Percentiles rank a stretch among this genome's conserved stretches.
Evolutionary conservation across 2,113 vertebrate species (phyloP).

Genomic region (Lagopus muta): DNA sequence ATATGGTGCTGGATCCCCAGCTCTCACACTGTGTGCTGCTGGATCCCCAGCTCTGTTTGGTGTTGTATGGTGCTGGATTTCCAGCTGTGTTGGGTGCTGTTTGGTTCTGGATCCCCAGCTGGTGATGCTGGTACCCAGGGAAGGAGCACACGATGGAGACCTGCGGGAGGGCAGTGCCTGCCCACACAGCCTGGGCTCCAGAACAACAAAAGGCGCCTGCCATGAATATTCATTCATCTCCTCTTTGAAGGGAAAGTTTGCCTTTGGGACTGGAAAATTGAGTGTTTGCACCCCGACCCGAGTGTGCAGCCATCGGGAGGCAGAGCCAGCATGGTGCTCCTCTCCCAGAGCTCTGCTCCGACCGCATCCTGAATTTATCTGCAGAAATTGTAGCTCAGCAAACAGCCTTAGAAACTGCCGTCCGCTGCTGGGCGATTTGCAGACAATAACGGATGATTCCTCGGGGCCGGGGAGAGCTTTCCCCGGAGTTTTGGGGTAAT

Average conservation of each 20-base stretch:
- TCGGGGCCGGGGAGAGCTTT: neutral
- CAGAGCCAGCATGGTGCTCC: fast-evolving
- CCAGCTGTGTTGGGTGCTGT: too few species aligned
- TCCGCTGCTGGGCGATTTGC: neutral
- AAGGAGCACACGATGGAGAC: neutral
- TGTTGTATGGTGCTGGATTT: too few species aligned
- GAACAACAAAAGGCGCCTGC: neutral
- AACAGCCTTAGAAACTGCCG: neutral
- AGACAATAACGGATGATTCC: neutral
- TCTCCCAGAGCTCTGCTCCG: neutral
- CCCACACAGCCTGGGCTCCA: fast-evolving
- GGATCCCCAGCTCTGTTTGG: too few species aligned
- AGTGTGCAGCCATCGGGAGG: fast-evolving
- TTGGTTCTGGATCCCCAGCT: too few species aligned
- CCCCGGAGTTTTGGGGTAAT: neutral
- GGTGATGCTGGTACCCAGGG: neutral
- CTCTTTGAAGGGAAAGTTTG: neutral
- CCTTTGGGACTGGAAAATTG: neutral
- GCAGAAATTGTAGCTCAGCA: neutral
- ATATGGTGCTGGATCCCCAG: too few species aligned
- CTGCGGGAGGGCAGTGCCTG: neutral
- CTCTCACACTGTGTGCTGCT: too few species aligned
- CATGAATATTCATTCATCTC: neutral
- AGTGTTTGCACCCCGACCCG: neutral
- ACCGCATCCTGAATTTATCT: neutral